These are phyloP conservation scores for Eledone cirrhosa DNA, from an alignment of 2,888 invertebrate species.

Conservation along the genomic window DNA sequence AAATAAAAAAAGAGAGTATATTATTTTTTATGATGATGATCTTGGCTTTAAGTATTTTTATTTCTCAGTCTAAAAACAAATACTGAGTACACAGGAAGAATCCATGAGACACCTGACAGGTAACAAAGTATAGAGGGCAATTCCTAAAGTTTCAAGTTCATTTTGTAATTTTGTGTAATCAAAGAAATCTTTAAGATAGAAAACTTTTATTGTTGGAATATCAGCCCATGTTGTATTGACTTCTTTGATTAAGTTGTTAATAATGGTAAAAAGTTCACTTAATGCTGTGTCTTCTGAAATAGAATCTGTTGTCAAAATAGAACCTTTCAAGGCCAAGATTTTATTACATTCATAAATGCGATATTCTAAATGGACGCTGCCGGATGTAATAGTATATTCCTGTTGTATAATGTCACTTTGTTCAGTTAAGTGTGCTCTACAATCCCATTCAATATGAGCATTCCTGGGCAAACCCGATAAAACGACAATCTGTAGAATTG, in stretches of 20 bases:
- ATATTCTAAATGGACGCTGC: neutral
- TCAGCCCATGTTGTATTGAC: slow-evolving; percentile 30
- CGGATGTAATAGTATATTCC: slow-evolving; percentile 22
- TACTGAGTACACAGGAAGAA: neutral
- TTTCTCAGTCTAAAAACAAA: neutral
- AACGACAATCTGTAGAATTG: slow-evolving; percentile 71
- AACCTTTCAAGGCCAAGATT: neutral
- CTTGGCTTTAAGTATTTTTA: neutral
- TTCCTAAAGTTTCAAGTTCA: neutral
- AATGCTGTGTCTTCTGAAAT: slow-evolving; percentile 18
- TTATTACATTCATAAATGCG: neutral
- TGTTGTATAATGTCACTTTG: slow-evolving; percentile 29
- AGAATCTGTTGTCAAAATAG: neutral
- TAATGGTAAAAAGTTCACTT: slow-evolving; percentile 20
- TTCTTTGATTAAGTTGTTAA: slow-evolving; percentile 29
- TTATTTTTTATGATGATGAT: too few species aligned
- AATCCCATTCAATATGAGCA: slow-evolving; percentile 91
- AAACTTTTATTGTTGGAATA: slow-evolving; percentile 38
- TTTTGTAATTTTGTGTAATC: slow-evolving; percentile 30
- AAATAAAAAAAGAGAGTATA: too few species aligned
- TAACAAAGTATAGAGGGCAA: neutral
- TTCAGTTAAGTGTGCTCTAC: slow-evolving; percentile 62
- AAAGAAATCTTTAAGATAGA: slow-evolving; percentile 35
- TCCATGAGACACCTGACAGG: slow-evolving; percentile 4
- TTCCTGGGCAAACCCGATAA: slow-evolving; percentile 81